These are phyloP conservation scores for Andrena fulva DNA, from an alignment of 2,888 invertebrate genomes.

Conservation along the genomic window DNA sequence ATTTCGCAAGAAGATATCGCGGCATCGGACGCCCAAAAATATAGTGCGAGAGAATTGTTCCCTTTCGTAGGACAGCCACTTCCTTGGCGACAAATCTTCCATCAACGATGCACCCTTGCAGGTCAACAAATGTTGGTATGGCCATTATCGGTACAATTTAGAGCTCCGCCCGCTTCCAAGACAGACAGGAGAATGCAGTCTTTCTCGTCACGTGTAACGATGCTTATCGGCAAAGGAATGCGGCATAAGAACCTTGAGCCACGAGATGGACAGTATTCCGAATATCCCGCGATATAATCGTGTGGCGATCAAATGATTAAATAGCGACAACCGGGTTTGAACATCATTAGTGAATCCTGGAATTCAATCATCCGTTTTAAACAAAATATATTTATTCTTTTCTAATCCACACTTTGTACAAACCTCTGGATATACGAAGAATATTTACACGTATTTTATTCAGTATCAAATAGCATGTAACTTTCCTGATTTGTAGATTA, in stretches of 20 bases:
- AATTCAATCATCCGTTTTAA: background rate
- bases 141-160: too few species aligned
- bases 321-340: background rate
- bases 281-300: background rate
- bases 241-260: background rate
- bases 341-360: too few species aligned
- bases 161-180: too few species aligned
- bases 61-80: too few species aligned
- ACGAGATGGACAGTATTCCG: background rate
- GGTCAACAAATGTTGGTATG: too few species aligned
- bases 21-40: too few species aligned
- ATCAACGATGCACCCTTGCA: too few species aligned
- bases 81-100: too few species aligned
- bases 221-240: background rate
- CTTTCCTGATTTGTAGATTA: background rate
- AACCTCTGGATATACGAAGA: background rate
- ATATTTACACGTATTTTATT: constrained; percentile 32
- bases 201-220: too few species aligned
- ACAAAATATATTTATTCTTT: constrained; percentile 24
- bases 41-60: too few species aligned
- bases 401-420: constrained; percentile 35
- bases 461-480: background rate
- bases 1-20: too few species aligned
- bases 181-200: too few species aligned
- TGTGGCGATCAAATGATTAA: background rate